Base-by-base conservation (phyloP, 2,113 vertebrate species). In the Tachysurus vachellii region DNA sequence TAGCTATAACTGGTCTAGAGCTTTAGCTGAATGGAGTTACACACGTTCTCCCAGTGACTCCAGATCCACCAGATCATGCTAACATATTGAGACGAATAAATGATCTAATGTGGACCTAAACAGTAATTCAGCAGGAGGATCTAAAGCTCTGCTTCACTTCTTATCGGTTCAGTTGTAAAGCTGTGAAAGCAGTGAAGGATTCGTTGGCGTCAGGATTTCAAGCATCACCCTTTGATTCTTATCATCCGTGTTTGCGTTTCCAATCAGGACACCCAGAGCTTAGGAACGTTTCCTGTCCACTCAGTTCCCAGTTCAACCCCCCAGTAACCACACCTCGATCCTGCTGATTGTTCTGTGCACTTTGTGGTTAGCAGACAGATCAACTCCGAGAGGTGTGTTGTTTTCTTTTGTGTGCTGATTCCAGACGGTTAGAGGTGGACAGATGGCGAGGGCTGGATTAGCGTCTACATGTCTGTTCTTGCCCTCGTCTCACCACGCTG, bases 361-460 rank as follows among this genome's bases (percentile, higher is more conserved):
- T n/a, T 64, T 53, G 57, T 14, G 31, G 26, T 14, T 2, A n/a
- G 61, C 16, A 31, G 12, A 7, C 47, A 54, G 70, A 42, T 76
- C n/a, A 76, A 53, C 3, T n/a, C 75, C 0, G 75, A 53, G 50
- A 14, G 3, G 14, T 14, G 54, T 61, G 36, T 59, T 70, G 12
- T 26, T 42, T 80, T 68, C 42, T 31, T 21, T 79, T 28, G 19
- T 36, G 16, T 73, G 53, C 42, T 56, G 11, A 21, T 76, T 57
- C 80, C 59, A 66, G 53, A 77, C 76, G 53, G 80, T 42, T 9
- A 64, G 68, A 82, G 57, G 21, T 76, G 70, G 85, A 64, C 89
- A 91, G 89, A 91, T 89, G 85, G 82, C 71, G 53, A 88, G 79
- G 73, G 53, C 54, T 80, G 89, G 84, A 93, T 94, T 92, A 92